Base-by-base conservation (phyloP, 2,888 invertebrate genomes). In the Heliconius aoede region DNA sequence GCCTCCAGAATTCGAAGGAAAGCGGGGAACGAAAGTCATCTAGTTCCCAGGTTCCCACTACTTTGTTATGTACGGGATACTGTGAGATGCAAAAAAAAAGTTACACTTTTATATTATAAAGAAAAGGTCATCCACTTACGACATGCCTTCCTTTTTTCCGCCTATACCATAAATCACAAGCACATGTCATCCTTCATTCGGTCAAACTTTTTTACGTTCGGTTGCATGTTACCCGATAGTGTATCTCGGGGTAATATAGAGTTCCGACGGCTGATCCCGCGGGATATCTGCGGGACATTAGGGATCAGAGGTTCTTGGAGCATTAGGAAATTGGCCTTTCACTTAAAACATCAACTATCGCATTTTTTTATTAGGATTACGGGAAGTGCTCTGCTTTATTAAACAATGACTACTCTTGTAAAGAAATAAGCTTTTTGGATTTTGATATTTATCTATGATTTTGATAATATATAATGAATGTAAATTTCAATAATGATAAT, bases 131-230 rank as follows among this genome's bases (percentile, higher is more conserved):
- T 24, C 36, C 24, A 36, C 24, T 32, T 64, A 64, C 64, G 13
- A 64, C 11, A 65, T 7, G 21, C 51, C 28, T 11, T 51, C 46
- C 51, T 69, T 69, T 69, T 55, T 69, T 55, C 51, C 32, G 13
- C 15, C 30, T 18, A 28, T 30, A 13, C 30, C 55, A 69, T 69
- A 69, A 32, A 69, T 69, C 55, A 46, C 18, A 18, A 46, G 46
- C 21, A 46, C 46, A 51, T 69, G 69, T 69, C 55, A 69, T 55
- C 30, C 55, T 69, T 69, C n/a, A 55, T 69, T 55, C 55, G 55
- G 55, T 55, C 32, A 61, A 40, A 72, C 36, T 72, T 72, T 72
- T 72, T 72, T 40, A 30, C 55, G 32, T 71, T 60, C 32, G 18
- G 11, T 21, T 40, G 58, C 55, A 60, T 60, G 58, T 72, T 60